Percentiles rank a stretch among this genome's conserved stretches.
These are phyloP conservation scores for Myiagra hebetior DNA, from an alignment of 2,113 vertebrate genomes.

Conservation along the genomic window DNA sequence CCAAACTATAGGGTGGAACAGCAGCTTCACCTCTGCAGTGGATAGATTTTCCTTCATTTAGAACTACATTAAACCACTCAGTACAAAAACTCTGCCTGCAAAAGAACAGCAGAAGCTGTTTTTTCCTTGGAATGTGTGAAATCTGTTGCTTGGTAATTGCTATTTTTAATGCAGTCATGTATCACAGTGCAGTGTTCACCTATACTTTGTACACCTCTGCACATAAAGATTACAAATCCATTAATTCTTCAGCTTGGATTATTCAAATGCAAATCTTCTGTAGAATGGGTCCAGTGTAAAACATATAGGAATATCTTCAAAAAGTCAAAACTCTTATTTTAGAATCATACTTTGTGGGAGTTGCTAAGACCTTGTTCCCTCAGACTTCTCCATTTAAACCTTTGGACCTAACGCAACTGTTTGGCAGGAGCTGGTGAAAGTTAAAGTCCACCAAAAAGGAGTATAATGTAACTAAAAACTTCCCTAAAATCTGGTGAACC, in stretches of 20 bases:
- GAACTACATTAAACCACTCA: neutral
- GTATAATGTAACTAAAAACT: neutral
- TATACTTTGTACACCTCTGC: neutral
- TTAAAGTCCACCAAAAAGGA: neutral
- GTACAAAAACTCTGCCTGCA: neutral
- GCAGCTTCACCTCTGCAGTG: neutral
- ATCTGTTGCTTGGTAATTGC: neutral
- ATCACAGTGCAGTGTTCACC: neutral
- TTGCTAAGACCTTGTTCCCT: neutral
- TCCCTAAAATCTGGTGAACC: neutral
- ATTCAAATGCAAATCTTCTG: neutral
- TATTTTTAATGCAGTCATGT: neutral
- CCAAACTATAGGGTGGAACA: neutral
- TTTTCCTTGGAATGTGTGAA: neutral
- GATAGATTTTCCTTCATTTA: neutral
- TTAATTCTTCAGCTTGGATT: neutral
- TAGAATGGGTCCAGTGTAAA: neutral
- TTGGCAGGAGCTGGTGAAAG: neutral
- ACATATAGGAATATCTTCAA: neutral
- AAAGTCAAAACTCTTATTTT: neutral
- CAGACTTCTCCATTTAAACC: neutral
- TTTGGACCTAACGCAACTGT: neutral
- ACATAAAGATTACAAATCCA: neutral
- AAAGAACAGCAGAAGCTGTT: neutral
- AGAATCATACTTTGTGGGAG: neutral